Base-by-base conservation (phyloP, 2,888 invertebrate genomes). In the Noctuana brunneofusca region DNA sequence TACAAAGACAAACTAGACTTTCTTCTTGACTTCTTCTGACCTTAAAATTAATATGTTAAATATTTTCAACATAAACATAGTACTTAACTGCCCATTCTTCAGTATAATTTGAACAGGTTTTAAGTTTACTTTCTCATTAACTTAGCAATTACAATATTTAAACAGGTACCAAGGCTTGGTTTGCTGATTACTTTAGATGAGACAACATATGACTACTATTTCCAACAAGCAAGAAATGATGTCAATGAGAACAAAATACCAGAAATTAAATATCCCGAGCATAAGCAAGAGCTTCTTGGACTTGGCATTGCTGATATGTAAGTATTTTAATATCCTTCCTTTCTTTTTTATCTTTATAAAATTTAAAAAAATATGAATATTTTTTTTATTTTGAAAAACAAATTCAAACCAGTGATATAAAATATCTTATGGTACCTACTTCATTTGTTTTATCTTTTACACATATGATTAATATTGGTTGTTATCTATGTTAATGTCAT, bases 281-380 rank as follows among this genome's bases (percentile, higher is more conserved):
- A 95, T 73, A 95, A 95, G 77, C 93, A 94, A 64, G 95, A 96
- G 83, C 92, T 97, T 1, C 89, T 97, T 59, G 98, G 98, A 0
- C 89, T 98, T 57, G 96, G 96, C 9, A 96, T 97, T 60, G 94
- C 96, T 57, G 97, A 97, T 81, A 97, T 98, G 96, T 96, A 92
- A 86, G 89, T 84, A 66, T 66, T 27, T 20, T 20, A 27, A 27
- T 27, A 27, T 27, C 4, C 27, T 8, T 27, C 8, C 8, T 5
- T 27, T 38, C 38, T 38, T 38, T 38, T 9, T 5, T 38, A n/a
- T n/a, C n/a, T n/a, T n/a, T n/a, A n/a, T n/a, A n/a, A n/a, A n/a
- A n/a, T n/a, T n/a, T n/a, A n/a, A n/a, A n/a, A n/a, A n/a, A n/a
- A n/a, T n/a, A n/a, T n/a, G n/a, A n/a, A n/a, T n/a, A n/a, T n/a